Evolutionary conservation across 2,888 invertebrate genomes (phyloP).

Genomic region (Cerastis rubricosa): DNA sequence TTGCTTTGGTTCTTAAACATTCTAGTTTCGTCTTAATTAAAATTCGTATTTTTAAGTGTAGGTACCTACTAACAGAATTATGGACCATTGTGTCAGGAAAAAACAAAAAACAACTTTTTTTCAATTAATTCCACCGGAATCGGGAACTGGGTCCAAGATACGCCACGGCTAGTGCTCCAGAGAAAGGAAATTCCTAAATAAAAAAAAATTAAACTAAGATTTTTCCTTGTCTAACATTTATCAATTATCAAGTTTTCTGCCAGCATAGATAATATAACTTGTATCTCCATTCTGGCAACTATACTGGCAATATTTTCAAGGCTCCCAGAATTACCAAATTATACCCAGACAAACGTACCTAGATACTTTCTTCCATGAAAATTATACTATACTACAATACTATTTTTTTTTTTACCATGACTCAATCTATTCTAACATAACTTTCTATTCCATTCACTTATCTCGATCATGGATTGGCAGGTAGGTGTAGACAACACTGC

Average conservation of each 20-base stretch:
- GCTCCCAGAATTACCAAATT: background rate
- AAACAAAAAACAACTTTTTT: no score
- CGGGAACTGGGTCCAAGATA: no score
- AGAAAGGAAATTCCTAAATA: no score
- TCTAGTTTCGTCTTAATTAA: no score
- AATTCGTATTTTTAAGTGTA: no score
- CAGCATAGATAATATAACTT: background rate
- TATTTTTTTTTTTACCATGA: no score
- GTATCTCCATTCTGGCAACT: background rate
- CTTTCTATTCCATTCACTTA: constrained; percentile 27
- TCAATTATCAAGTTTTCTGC: background rate
- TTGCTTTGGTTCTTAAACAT: background rate
- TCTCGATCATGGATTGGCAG: constrained; percentile 37
- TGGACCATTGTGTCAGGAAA: no score
- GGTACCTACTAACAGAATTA: no score
- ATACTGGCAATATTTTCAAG: background rate
- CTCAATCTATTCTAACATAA: background rate
- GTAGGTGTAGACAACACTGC: constrained; percentile 20
- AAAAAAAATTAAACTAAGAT: background rate
- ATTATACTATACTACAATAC: no score
- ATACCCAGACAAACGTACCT: no score
- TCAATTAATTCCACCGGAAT: no score
- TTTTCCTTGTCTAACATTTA: background rate
- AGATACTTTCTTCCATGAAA: background rate
- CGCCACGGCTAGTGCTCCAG: no score